phyloP scores from a whole-genome alignment of 2,797 vertebrate species.

The Anolis apletophallus region DNA sequence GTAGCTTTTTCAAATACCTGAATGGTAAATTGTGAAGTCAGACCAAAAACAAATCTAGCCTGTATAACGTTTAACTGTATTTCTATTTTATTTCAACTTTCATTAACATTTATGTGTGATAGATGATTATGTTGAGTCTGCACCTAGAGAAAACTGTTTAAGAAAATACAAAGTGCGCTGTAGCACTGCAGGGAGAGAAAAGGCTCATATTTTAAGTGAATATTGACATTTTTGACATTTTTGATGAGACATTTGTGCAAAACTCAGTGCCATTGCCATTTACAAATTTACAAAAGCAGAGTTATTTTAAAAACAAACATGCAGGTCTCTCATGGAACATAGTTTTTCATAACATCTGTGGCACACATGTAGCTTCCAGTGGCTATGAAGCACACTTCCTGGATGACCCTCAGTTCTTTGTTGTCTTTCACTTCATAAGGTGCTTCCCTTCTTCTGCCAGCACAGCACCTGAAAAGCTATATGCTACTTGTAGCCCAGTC shows the following conservation, averaged over 20 bases:
- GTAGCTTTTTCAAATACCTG: constrained; percentile 34
- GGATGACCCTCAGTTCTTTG: constrained; percentile 59
- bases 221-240: not conserved
- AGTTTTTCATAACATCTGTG: constrained; percentile 67
- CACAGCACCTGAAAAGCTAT: constrained; percentile 10
- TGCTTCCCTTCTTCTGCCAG: not conserved
- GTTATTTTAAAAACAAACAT: constrained; percentile 69
- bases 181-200: not conserved
- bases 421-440: constrained; percentile 44
- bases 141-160: constrained; percentile 8
- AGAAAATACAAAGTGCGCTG: constrained; percentile 19
- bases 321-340: constrained; percentile 52
- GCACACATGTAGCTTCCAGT: constrained; percentile 63
- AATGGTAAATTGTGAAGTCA: constrained; percentile 23
- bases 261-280: constrained; percentile 7
- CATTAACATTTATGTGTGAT: constrained; percentile 24
- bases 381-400: constrained; percentile 68
- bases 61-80: constrained; percentile 9
- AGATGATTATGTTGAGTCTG: not conserved
- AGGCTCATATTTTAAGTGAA: not conserved
- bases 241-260: not conserved
- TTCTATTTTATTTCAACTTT: constrained; percentile 19
- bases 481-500: not conserved
- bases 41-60: constrained; percentile 12
- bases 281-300: constrained; percentile 27